Conservation (phyloP, 2,113 vertebrate species). For the Salvelinus namaycush region DNA sequence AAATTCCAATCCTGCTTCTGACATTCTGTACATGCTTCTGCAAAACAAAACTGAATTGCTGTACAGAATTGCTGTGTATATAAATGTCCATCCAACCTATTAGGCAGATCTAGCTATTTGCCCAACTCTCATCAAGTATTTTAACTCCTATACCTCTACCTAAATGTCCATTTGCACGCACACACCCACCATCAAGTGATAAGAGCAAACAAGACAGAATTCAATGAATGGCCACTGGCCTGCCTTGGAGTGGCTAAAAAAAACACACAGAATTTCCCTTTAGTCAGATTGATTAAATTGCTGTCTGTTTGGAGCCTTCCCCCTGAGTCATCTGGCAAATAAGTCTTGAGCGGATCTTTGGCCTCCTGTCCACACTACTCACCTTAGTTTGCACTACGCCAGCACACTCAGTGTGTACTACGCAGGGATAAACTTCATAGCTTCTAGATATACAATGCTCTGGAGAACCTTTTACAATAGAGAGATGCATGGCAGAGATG, state of each 20-base stretch:
- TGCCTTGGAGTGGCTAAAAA: slow-evolving; percentile 70
- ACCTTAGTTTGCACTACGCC: slow-evolving; percentile 31
- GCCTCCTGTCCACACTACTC: slow-evolving; percentile 58
- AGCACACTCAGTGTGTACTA: neutral
- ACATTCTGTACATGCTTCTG: no score
- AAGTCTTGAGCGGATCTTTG: slow-evolving; percentile 49
- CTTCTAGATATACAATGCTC: neutral
- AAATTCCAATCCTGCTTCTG: no score
- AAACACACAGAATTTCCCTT: slow-evolving; percentile 71
- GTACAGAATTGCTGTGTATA: no score
- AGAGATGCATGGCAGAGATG: neutral
- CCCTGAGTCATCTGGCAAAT: slow-evolving; percentile 68
- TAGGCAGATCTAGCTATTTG: no score
- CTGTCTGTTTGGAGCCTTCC: slow-evolving; percentile 63
- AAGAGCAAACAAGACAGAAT: slow-evolving; percentile 65
- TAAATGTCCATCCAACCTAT: no score
- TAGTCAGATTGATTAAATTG: slow-evolving; percentile 76
- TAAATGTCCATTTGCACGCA: no score
- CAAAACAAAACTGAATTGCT: no score
- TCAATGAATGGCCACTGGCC: slow-evolving; percentile 66
- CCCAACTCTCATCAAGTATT: no score
- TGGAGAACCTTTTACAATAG: neutral
- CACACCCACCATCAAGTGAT: slow-evolving; percentile 37
- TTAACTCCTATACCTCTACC: no score
- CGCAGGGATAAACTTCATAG: no score